Evolutionary conservation across 2,113 vertebrate species (phyloP).

Genomic region (Pardalotus punctatus): DNA sequence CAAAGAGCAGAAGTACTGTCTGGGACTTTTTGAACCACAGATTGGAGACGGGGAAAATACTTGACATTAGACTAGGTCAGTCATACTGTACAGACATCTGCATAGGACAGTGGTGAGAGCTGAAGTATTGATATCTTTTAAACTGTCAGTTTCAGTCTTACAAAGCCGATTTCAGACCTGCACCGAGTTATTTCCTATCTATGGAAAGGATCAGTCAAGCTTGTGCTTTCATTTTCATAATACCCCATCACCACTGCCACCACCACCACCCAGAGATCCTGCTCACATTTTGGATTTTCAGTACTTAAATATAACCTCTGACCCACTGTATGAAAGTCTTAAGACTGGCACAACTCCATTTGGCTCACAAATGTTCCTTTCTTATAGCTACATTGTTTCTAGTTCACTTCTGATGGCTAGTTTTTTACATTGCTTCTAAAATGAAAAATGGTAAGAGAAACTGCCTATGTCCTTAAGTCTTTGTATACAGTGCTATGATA

Average conservation of each 20-base stretch:
- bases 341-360: neutral
- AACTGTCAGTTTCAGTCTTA: constrained; percentile 58
- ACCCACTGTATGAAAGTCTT: neutral
- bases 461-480: neutral
- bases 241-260: neutral
- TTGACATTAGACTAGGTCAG: neutral
- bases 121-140: neutral
- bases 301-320: neutral
- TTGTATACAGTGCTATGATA: neutral
- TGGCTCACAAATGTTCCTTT: neutral
- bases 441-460: neutral
- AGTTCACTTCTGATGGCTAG: neutral
- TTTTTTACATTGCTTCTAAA: neutral
- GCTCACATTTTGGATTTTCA: neutral
- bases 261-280: neutral
- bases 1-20: neutral
- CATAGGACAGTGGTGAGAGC: neutral
- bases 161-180: neutral
- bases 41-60: neutral
- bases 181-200: constrained; percentile 23
- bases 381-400: neutral
- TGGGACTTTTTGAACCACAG: constrained; percentile 31
- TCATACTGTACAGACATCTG: neutral
- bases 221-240: constrained; percentile 33
- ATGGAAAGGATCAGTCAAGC: constrained; percentile 41